Conservation (phyloP, 23 tunicate genomes). For the Halocynthia aurantium region DNA sequence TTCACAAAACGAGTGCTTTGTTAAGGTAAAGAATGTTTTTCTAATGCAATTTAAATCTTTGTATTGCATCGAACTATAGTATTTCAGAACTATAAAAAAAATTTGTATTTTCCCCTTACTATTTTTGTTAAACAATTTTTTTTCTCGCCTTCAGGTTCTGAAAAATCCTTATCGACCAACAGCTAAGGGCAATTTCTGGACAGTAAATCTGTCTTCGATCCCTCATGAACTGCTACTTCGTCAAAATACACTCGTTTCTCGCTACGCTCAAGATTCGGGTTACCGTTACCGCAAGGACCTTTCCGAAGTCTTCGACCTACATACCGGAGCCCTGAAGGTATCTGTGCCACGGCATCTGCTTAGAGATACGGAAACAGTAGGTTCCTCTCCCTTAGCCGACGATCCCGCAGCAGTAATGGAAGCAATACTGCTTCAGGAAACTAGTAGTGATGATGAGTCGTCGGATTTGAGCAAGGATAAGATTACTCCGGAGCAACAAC, state of each 20-base stretch:
- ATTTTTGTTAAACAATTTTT: neutral
- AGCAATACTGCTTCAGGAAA: conserved; percentile 57
- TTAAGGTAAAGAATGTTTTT: conserved; percentile 51
- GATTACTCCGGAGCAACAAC: conserved; percentile 4
- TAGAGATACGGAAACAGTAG: conserved; percentile 15
- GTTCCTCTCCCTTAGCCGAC: conserved; percentile 21
- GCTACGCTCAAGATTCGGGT: conserved; percentile 84
- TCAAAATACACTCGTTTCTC: conserved; percentile 91
- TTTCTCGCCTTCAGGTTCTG: conserved; percentile 46
- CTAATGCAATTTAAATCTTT: neutral
- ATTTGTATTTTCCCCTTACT: neutral
- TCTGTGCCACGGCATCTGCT: conserved; percentile 53
- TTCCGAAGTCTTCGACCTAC: conserved; percentile 77
- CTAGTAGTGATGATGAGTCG: conserved; percentile 44
- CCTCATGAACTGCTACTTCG: conserved; percentile 88
- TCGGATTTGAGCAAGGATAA: neutral
- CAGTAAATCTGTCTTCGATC: conserved; percentile 68
- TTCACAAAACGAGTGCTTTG: conserved; percentile 93
- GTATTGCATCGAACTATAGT: neutral
- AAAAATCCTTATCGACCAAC: conserved; percentile 87
- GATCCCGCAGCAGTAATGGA: conserved; percentile 83
- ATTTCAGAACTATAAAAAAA: neutral
- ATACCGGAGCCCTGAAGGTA: conserved; percentile 61
- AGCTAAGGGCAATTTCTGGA: conserved; percentile 97
- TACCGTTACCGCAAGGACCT: conserved; percentile 79